Base-by-base conservation (phyloP, 2,113 vertebrate species). In the Orthonyx spaldingii region DNA sequence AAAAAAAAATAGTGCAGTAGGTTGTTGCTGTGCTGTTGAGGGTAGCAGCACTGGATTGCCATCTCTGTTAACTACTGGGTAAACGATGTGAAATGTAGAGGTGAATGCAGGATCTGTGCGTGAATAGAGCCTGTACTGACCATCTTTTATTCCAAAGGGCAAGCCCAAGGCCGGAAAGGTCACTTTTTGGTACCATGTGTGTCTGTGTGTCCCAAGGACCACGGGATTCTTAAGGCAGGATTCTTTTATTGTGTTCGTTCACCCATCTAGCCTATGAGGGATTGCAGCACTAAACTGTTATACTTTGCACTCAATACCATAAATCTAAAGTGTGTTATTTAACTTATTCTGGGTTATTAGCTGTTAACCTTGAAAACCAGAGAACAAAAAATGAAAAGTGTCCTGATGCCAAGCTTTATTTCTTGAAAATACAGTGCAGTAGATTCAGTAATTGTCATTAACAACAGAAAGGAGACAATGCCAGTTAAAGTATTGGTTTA, bases 291-390 rank as follows among this genome's bases (percentile, higher is more conserved):
- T 89, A 93, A 95, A 68, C 94, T 95, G 94, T 96, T 96, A 80
- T 20, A 42, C 91, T 94, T 52, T 81, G 85, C 64, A n/a, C 84
- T 93, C 82, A 61, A 71, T 89, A 65, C 61, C 88, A 96, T 97
- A 95, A 90, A 97, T 97, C 96, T 96, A 82, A 83, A 96, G 82
- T 72, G 95, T 88, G 78, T 87, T 94, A 93, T 95, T 92, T 93
- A 93, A 93, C 78, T 91, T 92, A 84, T 30, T 94, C 74, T 92
- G 92, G 65, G 89, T 96, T 96, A 96, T 97, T 97, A 96, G 92
- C 87, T 60, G 46, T 86, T 98, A 94, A 94, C 96, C 96, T 98
- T 98, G 97, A 98, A 96, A 97, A 94, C 47, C 68, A 64, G 53
- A 88, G 95, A 97, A 86, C 92, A 94, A 95, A 97, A 96, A 96